phyloP scores from a whole-genome alignment of 2,888 invertebrate species.

The Drosophila dives region DNA sequence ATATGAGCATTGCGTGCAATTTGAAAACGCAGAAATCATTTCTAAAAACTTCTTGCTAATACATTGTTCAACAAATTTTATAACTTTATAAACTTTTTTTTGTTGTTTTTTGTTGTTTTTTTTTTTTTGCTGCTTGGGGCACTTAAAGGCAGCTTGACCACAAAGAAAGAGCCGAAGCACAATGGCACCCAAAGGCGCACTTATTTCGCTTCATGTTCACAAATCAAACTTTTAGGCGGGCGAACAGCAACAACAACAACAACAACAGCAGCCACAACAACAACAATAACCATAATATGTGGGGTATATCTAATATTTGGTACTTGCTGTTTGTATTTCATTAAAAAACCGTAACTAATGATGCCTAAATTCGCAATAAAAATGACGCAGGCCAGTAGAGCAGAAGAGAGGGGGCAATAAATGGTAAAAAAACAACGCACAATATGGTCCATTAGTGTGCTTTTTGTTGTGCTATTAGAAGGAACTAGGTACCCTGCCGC shows the following conservation, averaged over 20 bases:
- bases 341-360: slow-evolving; percentile 81
- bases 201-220: slow-evolving; percentile 69
- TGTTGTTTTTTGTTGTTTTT: slow-evolving; percentile 15
- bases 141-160: slow-evolving; percentile 68
- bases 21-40: slow-evolving; percentile 59
- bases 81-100: slow-evolving; percentile 64
- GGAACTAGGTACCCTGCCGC: slow-evolving; percentile 36
- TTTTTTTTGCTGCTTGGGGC: slow-evolving; percentile 55
- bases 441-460: slow-evolving; percentile 80
- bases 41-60: slow-evolving; percentile 63
- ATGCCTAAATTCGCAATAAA: slow-evolving; percentile 81
- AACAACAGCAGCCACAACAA: slow-evolving; percentile 1
- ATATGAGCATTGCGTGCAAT: slow-evolving; percentile 25
- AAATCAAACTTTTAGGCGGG: slow-evolving; percentile 69
- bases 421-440: slow-evolving; percentile 59
- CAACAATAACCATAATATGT: slow-evolving; percentile 10
- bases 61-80: slow-evolving; percentile 63
- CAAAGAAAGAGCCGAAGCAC: slow-evolving; percentile 60
- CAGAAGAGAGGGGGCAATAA: slow-evolving; percentile 1
- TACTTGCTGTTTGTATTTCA: slow-evolving; percentile 73
- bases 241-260: slow-evolving; percentile 1
- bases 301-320: slow-evolving; percentile 45
- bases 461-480: slow-evolving; percentile 72
- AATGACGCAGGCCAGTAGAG: slow-evolving; percentile 54
- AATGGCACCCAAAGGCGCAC: slow-evolving; percentile 79